phyloP scores from a whole-genome alignment of 2,888 invertebrate species.

The Lasioglossum malachurum region DNA sequence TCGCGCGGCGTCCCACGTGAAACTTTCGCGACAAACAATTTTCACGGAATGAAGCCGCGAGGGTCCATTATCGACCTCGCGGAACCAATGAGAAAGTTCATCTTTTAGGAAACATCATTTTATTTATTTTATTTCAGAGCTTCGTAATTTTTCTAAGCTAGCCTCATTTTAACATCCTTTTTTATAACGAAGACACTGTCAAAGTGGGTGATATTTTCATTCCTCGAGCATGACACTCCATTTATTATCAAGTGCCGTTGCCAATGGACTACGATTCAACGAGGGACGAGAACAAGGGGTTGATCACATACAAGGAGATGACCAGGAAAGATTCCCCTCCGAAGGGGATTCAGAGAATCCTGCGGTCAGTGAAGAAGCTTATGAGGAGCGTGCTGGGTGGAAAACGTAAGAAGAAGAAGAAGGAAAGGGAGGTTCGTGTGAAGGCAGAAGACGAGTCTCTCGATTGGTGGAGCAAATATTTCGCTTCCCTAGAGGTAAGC shows the following conservation, averaged over 20 bases:
- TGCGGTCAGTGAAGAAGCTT: constrained; percentile 60
- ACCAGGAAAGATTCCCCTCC: constrained; percentile 51
- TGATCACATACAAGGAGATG: constrained; percentile 76
- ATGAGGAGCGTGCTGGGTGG: constrained; percentile 18
- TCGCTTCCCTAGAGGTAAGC: constrained; percentile 84
- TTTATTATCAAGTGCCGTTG: constrained; percentile 65
- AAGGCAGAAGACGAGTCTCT: constrained; percentile 82
- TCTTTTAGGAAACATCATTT: background rate
- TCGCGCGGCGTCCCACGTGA: background rate
- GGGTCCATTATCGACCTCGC: background rate
- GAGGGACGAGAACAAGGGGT: constrained; percentile 73
- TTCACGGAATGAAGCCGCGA: background rate
- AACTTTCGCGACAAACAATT: background rate
- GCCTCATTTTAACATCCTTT: no score
- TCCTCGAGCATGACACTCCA: background rate
- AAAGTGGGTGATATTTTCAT: background rate
- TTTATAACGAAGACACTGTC: background rate
- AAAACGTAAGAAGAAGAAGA: background rate
- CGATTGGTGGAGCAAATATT: constrained; percentile 87
- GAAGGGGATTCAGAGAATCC: constrained; percentile 58
- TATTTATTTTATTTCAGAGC: background rate
- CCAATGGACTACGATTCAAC: constrained; percentile 72
- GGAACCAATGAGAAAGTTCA: background rate
- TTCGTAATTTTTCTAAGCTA: no score
- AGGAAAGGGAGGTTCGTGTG: constrained; percentile 29